phyloP scores from a whole-genome alignment of 2,888 invertebrate genomes.

The Standfussiana lucernea region DNA sequence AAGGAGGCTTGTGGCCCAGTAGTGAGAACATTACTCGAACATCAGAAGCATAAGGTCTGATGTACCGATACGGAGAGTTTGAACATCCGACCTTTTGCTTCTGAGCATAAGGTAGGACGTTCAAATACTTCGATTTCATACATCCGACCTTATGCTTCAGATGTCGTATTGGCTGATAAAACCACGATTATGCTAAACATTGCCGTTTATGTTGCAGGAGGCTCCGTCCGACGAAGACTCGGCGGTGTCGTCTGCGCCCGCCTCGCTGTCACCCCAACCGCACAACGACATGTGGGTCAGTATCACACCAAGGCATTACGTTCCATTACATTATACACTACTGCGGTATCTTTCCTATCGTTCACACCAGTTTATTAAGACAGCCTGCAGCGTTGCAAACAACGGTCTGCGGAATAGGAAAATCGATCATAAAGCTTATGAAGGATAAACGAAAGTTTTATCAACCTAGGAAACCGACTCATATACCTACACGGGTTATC shows the following conservation, averaged over 20 bases:
- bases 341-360: not conserved
- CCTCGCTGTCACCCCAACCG: slow-evolving; percentile 93
- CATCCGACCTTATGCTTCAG: too few species aligned
- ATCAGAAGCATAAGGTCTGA: too few species aligned
- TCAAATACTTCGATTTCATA: too few species aligned
- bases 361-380: not conserved
- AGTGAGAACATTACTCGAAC: not conserved
- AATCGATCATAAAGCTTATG: not conserved
- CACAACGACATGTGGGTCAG: slow-evolving; percentile 90
- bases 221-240: slow-evolving; percentile 92
- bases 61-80: too few species aligned
- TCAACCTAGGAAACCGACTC: not conserved
- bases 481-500: not conserved
- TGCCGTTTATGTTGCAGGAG: slow-evolving; percentile 76
- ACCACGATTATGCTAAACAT: not conserved
- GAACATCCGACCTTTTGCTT: too few species aligned
- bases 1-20: not conserved
- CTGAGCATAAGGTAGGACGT: too few species aligned
- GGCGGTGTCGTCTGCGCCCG: slow-evolving; percentile 93
- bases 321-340: not conserved
- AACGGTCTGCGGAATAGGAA: not conserved
- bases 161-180: not conserved
- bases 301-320: slow-evolving; percentile 59
- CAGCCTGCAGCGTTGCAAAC: not conserved
- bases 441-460: not conserved